Evolutionary conservation across 1,140 invertebrate species (phyloP), one percentile per base, ranked within the genome.

Genomic region (Drosophila sucinea): DNA sequence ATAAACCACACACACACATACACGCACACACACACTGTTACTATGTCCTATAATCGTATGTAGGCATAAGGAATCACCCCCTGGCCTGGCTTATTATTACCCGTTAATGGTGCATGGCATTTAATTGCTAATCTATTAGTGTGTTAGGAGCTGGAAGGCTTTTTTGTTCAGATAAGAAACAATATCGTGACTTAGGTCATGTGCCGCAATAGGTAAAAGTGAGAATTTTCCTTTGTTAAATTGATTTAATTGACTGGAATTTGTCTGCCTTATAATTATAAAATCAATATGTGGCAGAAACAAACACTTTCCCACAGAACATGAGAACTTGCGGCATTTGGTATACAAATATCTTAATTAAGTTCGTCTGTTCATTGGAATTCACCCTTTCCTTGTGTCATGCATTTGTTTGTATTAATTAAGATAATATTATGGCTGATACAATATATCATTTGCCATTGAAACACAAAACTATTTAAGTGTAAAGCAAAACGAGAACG

Each of bases 81-180:
- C 40, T 56, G 40, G 58, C 32, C 65, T 32, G 55, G 70, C 62
- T 58, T 73, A 79, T 87, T 87, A 86, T 87, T 86, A 80, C 72
- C 35, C 83, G 80, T 83, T 89, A 86, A 86, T 86, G 81, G 84
- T 69, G 76, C 77, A 67, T 87, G 84, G 84, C 80, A 79, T 83
- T 83, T 89, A 83, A 86, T 86, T 86, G 84, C 78, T 80, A 86
- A 86, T 80, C 83, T 83, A 86, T 89, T 87, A 77, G 74, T 69
- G 70, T 32, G 23, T 27, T 51, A 38, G 57, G 57, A 63, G 47
- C 54, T 60, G 33, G 25, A 61, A 30, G 66, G 33, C 70, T 55
- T 81, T 69, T 60, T 61, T 71, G 63, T 51, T 51, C 58, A 33
- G 75, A 71, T 75, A 79, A 70, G 56, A 58, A 57, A 38, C 27